A percentile compares a stretch with the other conserved stretches of the same genome.
These are phyloP conservation scores for Paramisgurnus dabryanus DNA, from an alignment of 2,113 vertebrate genomes.

Conservation along the genomic window DNA sequence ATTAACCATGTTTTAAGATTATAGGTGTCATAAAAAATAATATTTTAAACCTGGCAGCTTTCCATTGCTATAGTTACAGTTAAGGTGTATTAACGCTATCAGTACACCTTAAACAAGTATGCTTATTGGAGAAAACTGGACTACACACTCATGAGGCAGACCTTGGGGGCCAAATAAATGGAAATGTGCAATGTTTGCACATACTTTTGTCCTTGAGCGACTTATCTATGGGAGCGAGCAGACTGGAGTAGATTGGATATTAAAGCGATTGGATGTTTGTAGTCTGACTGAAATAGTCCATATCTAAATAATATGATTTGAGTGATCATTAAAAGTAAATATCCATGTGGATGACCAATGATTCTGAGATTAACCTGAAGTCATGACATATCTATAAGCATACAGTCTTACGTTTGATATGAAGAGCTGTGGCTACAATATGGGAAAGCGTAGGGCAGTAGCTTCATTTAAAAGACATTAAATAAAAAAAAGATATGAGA, in stretches of 20 bases:
- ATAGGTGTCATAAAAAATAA: neutral
- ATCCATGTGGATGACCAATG: neutral
- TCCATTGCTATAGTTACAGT: neutral
- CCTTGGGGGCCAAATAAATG: constrained; percentile 19
- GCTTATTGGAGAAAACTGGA: too few relatives aligned
- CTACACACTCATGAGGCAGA: constrained; percentile 6
- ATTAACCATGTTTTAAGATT: constrained; percentile 9
- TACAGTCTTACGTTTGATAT: neutral
- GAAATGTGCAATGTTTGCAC: constrained; percentile 46
- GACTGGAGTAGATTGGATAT: constrained; percentile 35
- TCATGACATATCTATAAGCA: too few relatives aligned
- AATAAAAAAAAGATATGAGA: too few relatives aligned
- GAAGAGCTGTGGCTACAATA: neutral
- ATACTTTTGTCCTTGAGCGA: constrained; percentile 46
- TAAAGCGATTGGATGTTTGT: constrained; percentile 21
- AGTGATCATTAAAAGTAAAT: neutral
- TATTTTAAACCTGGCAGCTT: neutral
- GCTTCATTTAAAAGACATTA: neutral
- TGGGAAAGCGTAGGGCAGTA: neutral
- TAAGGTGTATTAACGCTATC: neutral
- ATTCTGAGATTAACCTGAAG: neutral
- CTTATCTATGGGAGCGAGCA: constrained; percentile 44
- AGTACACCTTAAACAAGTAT: neutral
- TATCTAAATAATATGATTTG: neutral
- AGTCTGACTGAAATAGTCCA: neutral